These are phyloP conservation scores for Bothrops jararaca DNA, from an alignment of 2,113 vertebrate genomes.

Conservation along the genomic window DNA sequence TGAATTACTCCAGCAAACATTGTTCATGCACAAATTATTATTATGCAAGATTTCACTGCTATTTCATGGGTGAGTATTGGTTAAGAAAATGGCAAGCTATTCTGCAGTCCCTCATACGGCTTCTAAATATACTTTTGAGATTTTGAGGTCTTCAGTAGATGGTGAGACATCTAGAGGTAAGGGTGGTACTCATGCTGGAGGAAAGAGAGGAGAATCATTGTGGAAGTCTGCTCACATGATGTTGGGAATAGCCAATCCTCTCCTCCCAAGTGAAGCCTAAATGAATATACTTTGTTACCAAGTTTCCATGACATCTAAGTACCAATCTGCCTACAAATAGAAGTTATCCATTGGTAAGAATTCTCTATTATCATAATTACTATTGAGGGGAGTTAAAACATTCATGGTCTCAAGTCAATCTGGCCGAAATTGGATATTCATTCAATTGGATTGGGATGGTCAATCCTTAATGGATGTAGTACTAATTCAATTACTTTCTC, in stretches of 20 bases:
- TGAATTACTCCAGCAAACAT: neutral
- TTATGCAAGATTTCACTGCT: neutral
- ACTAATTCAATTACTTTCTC: neutral
- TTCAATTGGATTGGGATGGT: neutral
- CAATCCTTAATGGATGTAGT: neutral
- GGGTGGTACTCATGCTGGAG: neutral
- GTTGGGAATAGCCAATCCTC: neutral
- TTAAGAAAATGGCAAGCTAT: neutral
- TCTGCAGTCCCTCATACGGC: neutral
- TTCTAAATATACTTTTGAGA: neutral
- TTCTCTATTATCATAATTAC: neutral
- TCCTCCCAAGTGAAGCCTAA: neutral
- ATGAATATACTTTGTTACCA: neutral
- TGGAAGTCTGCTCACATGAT: neutral
- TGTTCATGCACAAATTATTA: neutral
- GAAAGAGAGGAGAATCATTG: neutral
- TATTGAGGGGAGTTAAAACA: neutral
- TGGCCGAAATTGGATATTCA: neutral
- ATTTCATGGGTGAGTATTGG: neutral
- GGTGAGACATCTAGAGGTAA: neutral
- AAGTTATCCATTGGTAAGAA: neutral
- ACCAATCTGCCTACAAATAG: neutral
- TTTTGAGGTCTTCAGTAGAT: neutral
- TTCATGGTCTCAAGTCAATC: neutral
- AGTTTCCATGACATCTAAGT: neutral